phyloP scores from a whole-genome alignment of 2,113 vertebrate species.

The Megaceryle torquata region DNA sequence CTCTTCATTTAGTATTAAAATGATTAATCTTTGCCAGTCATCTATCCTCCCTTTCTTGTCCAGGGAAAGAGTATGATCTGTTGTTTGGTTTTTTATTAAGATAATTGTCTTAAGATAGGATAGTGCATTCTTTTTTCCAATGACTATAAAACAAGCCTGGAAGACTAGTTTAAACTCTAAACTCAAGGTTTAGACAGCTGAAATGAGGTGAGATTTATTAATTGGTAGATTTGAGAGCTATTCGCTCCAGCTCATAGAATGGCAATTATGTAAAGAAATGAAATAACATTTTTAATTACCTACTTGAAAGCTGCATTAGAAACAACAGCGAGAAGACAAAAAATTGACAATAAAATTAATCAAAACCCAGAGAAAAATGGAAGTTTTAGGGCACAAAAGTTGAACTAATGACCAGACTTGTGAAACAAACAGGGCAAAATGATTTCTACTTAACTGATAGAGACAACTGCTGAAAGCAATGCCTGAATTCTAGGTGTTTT shows the following conservation, averaged over 20 bases:
- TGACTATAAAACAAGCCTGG: neutral
- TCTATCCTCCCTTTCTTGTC: slow-evolving; percentile 6
- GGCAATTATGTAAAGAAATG: slow-evolving; percentile 12
- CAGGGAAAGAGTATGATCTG: neutral
- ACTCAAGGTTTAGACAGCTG: slow-evolving; percentile 10
- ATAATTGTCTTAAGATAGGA: neutral
- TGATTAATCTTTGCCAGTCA: slow-evolving; percentile 15
- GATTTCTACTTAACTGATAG: neutral
- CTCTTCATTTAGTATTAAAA: slow-evolving; percentile 1
- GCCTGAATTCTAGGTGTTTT: neutral
- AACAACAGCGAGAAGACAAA: neutral
- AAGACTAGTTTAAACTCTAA: neutral
- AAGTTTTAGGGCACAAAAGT: neutral
- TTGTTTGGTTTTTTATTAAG: neutral
- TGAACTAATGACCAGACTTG: neutral
- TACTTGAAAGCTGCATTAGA: slow-evolving; percentile 8
- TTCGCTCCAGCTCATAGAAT: neutral
- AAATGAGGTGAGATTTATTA: slow-evolving; percentile 21
- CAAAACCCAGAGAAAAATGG: neutral
- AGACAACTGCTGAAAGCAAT: neutral
- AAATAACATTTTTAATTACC: slow-evolving; percentile 40
- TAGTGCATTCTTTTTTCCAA: neutral
- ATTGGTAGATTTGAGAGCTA: slow-evolving; percentile 19
- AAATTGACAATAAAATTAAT: neutral
- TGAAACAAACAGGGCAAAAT: neutral